phyloP scores from a whole-genome alignment of 2,888 invertebrate species.

The Pocota personata region DNA sequence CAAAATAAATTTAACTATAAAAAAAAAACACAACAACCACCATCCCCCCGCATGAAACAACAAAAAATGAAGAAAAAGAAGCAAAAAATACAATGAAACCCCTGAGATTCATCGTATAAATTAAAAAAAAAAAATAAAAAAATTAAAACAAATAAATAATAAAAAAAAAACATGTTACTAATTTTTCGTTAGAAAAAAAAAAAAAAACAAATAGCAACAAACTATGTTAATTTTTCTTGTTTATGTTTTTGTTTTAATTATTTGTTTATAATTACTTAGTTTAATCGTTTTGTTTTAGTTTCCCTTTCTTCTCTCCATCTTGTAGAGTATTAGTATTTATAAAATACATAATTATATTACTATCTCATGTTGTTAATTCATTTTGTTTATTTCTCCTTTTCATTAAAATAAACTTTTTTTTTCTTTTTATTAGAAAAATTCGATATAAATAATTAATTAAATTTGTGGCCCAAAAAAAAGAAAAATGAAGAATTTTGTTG shows the following conservation, averaged over 20 bases:
- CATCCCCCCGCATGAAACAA: slow-evolving; percentile 71
- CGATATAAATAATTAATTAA: slow-evolving; percentile 13
- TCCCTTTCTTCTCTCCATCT: slow-evolving; percentile 5
- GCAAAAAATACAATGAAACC: neutral
- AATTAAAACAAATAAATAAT: too few species aligned
- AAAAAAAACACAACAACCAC: slow-evolving; percentile 53
- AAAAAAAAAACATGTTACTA: slow-evolving; percentile 47
- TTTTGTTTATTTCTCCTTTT: slow-evolving; percentile 24
- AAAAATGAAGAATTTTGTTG: slow-evolving; percentile 20
- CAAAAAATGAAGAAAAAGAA: slow-evolving; percentile 32
- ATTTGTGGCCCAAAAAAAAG: slow-evolving; percentile 57
- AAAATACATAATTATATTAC: slow-evolving; percentile 61
- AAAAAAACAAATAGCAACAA: slow-evolving; percentile 55
- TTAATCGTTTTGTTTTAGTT: slow-evolving; percentile 49
- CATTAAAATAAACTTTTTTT: slow-evolving; percentile 6
- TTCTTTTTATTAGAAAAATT: slow-evolving; percentile 43
- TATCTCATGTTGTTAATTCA: slow-evolving; percentile 41
- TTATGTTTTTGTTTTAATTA: slow-evolving; percentile 55
- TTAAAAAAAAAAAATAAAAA: slow-evolving; percentile 44
- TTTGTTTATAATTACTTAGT: slow-evolving; percentile 38
- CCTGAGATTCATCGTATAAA: slow-evolving; percentile 55
- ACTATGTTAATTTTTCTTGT: slow-evolving; percentile 67
- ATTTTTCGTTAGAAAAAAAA: slow-evolving; percentile 39
- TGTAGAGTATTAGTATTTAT: slow-evolving; percentile 64
- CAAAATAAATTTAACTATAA: slow-evolving; percentile 28